Base-by-base conservation (phyloP, 2,113 vertebrate genomes). In the Irena cyanogastra region DNA sequence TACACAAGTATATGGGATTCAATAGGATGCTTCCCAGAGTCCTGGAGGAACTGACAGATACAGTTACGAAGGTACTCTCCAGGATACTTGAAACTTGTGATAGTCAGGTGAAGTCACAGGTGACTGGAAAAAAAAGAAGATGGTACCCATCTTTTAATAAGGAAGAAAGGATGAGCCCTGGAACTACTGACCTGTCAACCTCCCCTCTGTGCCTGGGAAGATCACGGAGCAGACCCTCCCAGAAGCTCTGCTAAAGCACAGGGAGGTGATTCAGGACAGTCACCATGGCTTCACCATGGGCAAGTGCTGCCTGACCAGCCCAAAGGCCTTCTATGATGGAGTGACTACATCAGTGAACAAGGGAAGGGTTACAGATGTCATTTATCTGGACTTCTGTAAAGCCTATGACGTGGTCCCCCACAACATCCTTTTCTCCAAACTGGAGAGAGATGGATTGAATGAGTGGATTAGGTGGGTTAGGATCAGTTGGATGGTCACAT, bases 231-330 rank as follows among this genome's bases (percentile, higher is more conserved):
- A 57, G 31, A 47, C 24, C 37, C 37, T 52, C 18, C 59, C 12
- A 69, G 64, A 18, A 59, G 16, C 33, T 45, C 41, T 65, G 33
- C 39, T 54, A 45, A 65, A 26, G 39, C 49, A 30, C 20, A 15
- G 41, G 26, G 35, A 41, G 30, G 23, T 22, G 47, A 28, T 22
- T n/a, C 5, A 17, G 59, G 75, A 78, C 13, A 78, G 24, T 5
- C 37, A 42, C 31, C 23, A 42, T 0, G 0, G 5, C 15, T n/a
- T n/a, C 47, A 64, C 37, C 19, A 42, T 17, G 47, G 37, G 24
- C 30, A 63, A 78, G 30, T 78, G 37, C 59, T 63, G 30, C 47
- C 35, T 33, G 28, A 33, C 6, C 57, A 26, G 8, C 30, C 22
- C 30, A 50, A 45, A 41, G 45, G 17, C 45, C 23, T 27, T 13